A percentile compares a stretch with the other conserved stretches of the same genome.
These are phyloP conservation scores for Danio jaintianensis DNA, from an alignment of 2,797 vertebrate genomes.

Conservation along the genomic window DNA sequence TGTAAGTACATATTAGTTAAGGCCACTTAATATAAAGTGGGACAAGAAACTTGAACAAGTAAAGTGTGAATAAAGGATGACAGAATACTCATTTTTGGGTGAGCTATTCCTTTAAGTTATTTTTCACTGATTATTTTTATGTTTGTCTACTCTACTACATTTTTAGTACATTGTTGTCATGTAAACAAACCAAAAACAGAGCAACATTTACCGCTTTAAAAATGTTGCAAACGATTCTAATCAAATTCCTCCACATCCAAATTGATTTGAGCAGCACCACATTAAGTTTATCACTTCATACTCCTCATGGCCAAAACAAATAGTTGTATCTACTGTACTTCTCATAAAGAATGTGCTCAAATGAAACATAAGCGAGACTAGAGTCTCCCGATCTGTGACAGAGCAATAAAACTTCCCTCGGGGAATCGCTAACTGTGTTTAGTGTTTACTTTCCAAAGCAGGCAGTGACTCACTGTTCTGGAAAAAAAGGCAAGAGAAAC, in stretches of 20 bases:
- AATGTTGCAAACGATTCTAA: background rate
- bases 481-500: constrained; percentile 14
- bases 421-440: constrained; percentile 27
- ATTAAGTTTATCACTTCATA: background rate
- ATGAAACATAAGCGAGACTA: background rate
- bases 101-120: no score
- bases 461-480: constrained; percentile 30
- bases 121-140: no score
- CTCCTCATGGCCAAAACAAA: background rate
- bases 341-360: background rate
- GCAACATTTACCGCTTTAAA: background rate
- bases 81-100: no score
- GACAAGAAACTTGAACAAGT: no score
- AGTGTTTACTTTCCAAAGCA: constrained; percentile 37
- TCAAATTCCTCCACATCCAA: background rate
- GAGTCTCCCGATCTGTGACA: constrained; percentile 8
- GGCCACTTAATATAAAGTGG: no score
- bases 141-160: no score
- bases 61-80: no score
- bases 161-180: no score
- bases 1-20: no score
- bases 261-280: background rate
- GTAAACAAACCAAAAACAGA: background rate
- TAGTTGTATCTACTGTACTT: background rate
- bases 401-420: constrained; percentile 2